A percentile compares a stretch with the other conserved stretches of the same genome.
These are phyloP conservation scores for Drosophila sproati DNA, from an alignment of 1,140 invertebrate genomes.

Conservation along the genomic window DNA sequence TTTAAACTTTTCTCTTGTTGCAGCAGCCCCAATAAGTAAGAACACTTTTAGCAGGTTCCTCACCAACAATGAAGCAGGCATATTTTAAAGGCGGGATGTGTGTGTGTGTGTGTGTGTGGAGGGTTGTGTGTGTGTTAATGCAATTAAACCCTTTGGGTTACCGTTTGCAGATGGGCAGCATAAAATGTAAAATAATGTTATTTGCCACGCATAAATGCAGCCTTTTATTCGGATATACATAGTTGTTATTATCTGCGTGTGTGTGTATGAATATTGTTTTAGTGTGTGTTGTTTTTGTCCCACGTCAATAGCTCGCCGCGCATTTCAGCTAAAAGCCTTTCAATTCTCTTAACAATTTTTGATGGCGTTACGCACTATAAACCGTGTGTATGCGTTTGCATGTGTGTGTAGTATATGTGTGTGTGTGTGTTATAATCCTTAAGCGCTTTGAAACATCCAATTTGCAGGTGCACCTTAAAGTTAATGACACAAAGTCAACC, in stretches of 20 bases:
- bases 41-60: slow-evolving; percentile 26
- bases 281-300: slow-evolving; percentile 13
- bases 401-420: slow-evolving; percentile 1
- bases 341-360: slow-evolving; percentile 80
- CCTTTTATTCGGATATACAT: not conserved
- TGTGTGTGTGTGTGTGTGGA: not conserved
- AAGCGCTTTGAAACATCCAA: slow-evolving; percentile 7
- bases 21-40: slow-evolving; percentile 36
- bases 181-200: slow-evolving; percentile 63
- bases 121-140: not conserved
- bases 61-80: not conserved
- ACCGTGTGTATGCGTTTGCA: slow-evolving; percentile 12
- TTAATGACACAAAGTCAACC: slow-evolving; percentile 69
- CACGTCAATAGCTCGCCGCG: slow-evolving; percentile 39
- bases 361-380: slow-evolving; percentile 77
- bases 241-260: no score
- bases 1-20: slow-evolving; percentile 46
- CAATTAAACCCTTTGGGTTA: slow-evolving; percentile 17
- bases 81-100: not conserved
- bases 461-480: slow-evolving; percentile 52
- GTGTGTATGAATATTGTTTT: not conserved
- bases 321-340: slow-evolving; percentile 78
- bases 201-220: slow-evolving; percentile 44
- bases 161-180: slow-evolving; percentile 5
- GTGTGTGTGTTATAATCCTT: slow-evolving; percentile 13